A percentile compares a stretch with the other conserved stretches of the same genome.
Conservation (phyloP, 2,888 invertebrate species). For the Dicycla oo region DNA sequence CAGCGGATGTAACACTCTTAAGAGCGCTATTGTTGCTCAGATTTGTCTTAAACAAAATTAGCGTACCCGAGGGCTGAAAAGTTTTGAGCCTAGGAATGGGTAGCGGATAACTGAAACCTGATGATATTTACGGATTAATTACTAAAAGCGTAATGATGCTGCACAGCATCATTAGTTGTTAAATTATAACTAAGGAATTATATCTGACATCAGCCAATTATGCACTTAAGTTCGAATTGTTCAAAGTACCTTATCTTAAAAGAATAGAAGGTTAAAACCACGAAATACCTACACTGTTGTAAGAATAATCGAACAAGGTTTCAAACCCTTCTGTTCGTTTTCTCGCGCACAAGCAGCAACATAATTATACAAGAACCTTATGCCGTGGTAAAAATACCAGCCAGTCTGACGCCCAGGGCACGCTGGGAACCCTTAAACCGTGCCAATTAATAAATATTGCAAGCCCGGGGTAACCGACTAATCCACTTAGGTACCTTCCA, state of each 20-base stretch:
- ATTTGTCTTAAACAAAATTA: too few relatives aligned
- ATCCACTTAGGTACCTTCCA: constrained; percentile 26
- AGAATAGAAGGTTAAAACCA: not conserved
- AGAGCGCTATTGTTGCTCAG: too few relatives aligned
- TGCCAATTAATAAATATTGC: constrained; percentile 25
- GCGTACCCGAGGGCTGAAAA: too few relatives aligned
- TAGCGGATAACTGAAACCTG: too few relatives aligned
- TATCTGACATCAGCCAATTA: not conserved
- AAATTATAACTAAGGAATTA: not conserved
- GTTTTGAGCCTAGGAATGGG: too few relatives aligned
- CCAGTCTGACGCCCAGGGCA: not conserved
- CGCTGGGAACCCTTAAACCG: not conserved
- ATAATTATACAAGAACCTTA: not conserved
- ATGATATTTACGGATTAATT: too few relatives aligned
- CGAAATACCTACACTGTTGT: not conserved
- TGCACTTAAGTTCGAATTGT: not conserved
- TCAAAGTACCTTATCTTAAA: too few relatives aligned
- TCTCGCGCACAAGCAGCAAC: not conserved
- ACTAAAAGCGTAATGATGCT: too few relatives aligned
- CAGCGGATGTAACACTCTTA: too few relatives aligned
- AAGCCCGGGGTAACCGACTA: constrained; percentile 12
- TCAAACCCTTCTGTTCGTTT: not conserved
- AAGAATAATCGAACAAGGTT: not conserved
- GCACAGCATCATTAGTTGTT: too few relatives aligned
- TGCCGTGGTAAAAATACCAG: not conserved